Evolutionary conservation across 2,113 vertebrate genomes (phyloP), one percentile per base, ranked within the genome.

Genomic region (Prunella himalayana): DNA sequence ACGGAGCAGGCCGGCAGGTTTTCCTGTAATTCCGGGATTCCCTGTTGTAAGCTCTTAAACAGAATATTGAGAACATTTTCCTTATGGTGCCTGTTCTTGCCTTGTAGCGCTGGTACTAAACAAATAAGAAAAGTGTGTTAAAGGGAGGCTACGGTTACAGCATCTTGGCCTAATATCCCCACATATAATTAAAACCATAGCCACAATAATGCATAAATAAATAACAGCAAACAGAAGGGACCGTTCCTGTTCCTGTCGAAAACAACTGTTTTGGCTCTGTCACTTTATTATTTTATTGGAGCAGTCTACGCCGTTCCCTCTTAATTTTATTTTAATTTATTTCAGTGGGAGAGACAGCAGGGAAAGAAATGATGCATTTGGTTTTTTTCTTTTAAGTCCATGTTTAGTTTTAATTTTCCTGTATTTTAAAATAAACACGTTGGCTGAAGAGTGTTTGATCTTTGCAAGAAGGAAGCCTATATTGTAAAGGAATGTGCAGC

Each of bases 401-500:
- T 95, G 95, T 97, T 98, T 97, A 97, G 94, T 95, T 98, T 97
- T 94, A 97, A 97, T 98, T 97, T 98, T 97, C 97, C 98, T 97
- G 96, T 85, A 97, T 98, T 97, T 97, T 97, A 97, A 97, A 98
- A 98, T 97, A 97, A 97, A 96, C 96, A 97, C 95, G 11, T 97
- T 90, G 95, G 81, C 88, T 88, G 93, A 73, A 92, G 92, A 66
- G 90, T 86, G 97, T 98, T 98, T 98, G 97, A 98, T 98, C 98
- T 97, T 96, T 93, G 94, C 87, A 82, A 97, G 96, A 94, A 98
- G 97, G 97, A 98, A 98, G 97, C 94, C 95, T 97, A 97, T 95
- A 96, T 97, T 97, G 97, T 97, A 94, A 95, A 98, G 98, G 98
- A 98, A 98, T 98, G 98, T 90, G 94, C 94, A 86, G 96, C 35